These are phyloP conservation scores for Caenorhabditis inopinata DNA, from an alignment of 1,140 invertebrate species.

Conservation along the genomic window DNA sequence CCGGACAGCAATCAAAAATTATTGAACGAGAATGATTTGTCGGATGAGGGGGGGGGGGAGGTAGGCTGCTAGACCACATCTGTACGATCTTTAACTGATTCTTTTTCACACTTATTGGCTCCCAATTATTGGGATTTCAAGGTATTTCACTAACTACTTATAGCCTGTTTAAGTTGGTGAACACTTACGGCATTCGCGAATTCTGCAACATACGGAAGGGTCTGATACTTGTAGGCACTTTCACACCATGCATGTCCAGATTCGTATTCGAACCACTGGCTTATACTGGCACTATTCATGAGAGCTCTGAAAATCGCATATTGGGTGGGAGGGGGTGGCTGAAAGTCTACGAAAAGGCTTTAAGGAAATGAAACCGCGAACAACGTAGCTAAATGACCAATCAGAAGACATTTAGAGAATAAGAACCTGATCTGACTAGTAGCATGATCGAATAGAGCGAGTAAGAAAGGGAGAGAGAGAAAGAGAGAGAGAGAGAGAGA, in stretches of 20 bases:
- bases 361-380: background rate
- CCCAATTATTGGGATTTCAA: too few relatives aligned
- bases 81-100: too few relatives aligned
- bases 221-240: slow-evolving; percentile 63
- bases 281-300: background rate
- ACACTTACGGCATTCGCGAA: slow-evolving; percentile 54
- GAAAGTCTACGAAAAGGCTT: background rate
- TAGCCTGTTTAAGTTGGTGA: too few relatives aligned
- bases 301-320: slow-evolving; percentile 29
- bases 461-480: background rate
- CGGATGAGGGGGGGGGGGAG: too few relatives aligned
- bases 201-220: slow-evolving; percentile 59
- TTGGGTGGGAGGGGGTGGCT: too few relatives aligned
- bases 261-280: slow-evolving; percentile 63
- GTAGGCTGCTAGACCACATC: too few relatives aligned
- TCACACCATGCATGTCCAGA: slow-evolving; percentile 61
- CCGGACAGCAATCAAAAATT: too few relatives aligned
- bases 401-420: background rate
- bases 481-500: background rate
- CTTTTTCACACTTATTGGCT: too few relatives aligned
- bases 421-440: background rate
- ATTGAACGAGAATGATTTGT: too few relatives aligned
- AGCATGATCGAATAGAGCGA: background rate
- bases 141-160: background rate
- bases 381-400: background rate